Base-by-base conservation (phyloP, 2,888 invertebrate species). In the Leptodirus hochenwartii region DNA sequence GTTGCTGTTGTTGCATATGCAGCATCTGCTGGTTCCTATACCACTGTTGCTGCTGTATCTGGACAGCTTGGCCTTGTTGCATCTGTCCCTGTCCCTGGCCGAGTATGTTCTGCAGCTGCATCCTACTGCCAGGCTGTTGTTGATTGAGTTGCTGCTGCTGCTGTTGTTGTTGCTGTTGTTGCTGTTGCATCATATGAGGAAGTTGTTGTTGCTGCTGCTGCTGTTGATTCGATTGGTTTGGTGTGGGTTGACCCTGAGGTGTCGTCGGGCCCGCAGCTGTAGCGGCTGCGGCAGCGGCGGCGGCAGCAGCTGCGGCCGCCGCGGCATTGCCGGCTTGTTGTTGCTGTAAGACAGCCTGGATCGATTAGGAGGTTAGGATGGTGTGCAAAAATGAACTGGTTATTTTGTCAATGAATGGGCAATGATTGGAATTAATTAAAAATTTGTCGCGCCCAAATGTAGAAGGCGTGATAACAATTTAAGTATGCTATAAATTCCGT, bases 121-220 rank as follows among this genome's bases (percentile, higher is more conserved):
- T n/a, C 20, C 8, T 6, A 20, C n/a, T 20, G 9, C 8, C 20
- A 8, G 20, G 8, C n/a, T 20, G 20, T 20, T 20, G 20, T 20
- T 20, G 20, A 6, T 20, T 6, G 6, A 8, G 52, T 33, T 56
- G 56, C 30, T 57, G 57, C 41, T 63, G 8, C 8, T 6, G 8
- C n/a, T 24, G 54, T 36, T 62, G 61, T 34, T 59, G 59, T 11
- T 62, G 60, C 27, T 58, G 59, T 26, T 53, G 53, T 17, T 46
- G 46, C 30, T 51, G 56, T 34, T 47, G 53, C 31, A 55, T 42
- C 41, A 55, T 52, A 37, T 58, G 57, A 54, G 66, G 67, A 54
- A 66, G 65, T 40, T 62, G 61, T 42, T 61, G 65, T 27, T 56
- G 66, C 39, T 62, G 60, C 41, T 60, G 64, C 26, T 56, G 61